Evolutionary conservation across 2,113 vertebrate species (phyloP), one percentile per base, ranked within the genome.

Genomic region (Falcunculus frontatus): DNA sequence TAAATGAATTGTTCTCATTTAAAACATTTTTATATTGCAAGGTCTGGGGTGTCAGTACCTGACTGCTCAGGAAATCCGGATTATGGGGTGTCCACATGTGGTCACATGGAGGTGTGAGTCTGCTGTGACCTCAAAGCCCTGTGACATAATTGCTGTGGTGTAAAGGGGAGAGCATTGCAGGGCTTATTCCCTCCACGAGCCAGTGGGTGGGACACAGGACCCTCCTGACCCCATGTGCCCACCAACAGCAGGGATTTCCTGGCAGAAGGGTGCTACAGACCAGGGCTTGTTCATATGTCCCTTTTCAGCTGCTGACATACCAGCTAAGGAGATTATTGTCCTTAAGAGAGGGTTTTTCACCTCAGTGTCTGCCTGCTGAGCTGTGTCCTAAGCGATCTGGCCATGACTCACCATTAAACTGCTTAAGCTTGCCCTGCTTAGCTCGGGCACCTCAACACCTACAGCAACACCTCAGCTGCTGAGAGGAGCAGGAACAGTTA

Each of bases 251-350:
- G 68, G 55, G 59, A 18, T 74, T 69, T 33, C 75, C 37, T 82
- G 41, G 42, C 64, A 75, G 81, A 68, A 65, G 39, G 63, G n/a
- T 47, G 11, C n/a, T 47, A 44, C 13, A 25, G 11, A 50, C 6
- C 80, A 84, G 21, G 35, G 39, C 49, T 95, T 60, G 62, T 3
- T 96, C 91, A 65, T 65, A 11, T 47, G 63, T 73, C 79, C 50
- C 13, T 30, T 96, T 90, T 83, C 79, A 69, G 91, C 75, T 76
- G 53, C 75, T 92, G 91, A 93, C 16, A 3, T 12, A 88, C 16
- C 27, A 57, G 57, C 41, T 96, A 60, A 95, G 73, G 88, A 59
- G 94, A 85, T 95, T 75, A 93, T 49, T 93, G 49, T 64, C 53
- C 53, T 86, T 76, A 79, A 52, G 89, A 88, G 53, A 68, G 26